Percentiles rank a stretch among this genome's conserved stretches.
phyloP scores from a whole-genome alignment of 2,888 invertebrate genomes.

The Tipula vernalis region DNA sequence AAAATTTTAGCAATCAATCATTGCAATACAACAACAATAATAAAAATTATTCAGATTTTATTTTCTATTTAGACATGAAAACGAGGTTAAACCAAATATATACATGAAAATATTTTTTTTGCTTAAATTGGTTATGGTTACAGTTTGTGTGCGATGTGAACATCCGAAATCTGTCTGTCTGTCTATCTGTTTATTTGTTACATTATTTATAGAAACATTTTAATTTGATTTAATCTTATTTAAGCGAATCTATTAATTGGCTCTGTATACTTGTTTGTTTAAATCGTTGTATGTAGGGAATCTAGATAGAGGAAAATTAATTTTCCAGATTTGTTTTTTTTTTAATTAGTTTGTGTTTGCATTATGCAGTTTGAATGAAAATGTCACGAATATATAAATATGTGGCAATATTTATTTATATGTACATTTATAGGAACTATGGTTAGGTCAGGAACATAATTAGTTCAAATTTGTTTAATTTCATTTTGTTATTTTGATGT shows the following conservation, averaged over 20 bases:
- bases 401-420: not conserved
- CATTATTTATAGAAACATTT: constrained; percentile 8
- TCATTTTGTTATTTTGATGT: no score
- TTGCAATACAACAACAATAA: not conserved
- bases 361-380: not conserved
- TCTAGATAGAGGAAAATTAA: not conserved
- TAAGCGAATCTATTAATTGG: constrained; percentile 9
- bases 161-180: not conserved
- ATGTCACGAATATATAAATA: not conserved
- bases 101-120: not conserved
- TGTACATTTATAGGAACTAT: not conserved
- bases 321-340: not conserved
- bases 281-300: not conserved
- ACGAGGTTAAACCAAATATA: not conserved
- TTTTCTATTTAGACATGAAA: not conserved
- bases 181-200: not conserved
- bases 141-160: not conserved
- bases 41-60: not conserved
- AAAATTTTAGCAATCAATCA: not conserved
- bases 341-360: not conserved
- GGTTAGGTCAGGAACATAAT: not conserved
- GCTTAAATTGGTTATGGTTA: not conserved
- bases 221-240: constrained; percentile 9
- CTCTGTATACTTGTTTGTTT: not conserved
- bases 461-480: not conserved